Evolutionary conservation across 2,888 invertebrate species (phyloP), one percentile per base, ranked within the genome.

Genomic region (Latrodectus hesperus): DNA sequence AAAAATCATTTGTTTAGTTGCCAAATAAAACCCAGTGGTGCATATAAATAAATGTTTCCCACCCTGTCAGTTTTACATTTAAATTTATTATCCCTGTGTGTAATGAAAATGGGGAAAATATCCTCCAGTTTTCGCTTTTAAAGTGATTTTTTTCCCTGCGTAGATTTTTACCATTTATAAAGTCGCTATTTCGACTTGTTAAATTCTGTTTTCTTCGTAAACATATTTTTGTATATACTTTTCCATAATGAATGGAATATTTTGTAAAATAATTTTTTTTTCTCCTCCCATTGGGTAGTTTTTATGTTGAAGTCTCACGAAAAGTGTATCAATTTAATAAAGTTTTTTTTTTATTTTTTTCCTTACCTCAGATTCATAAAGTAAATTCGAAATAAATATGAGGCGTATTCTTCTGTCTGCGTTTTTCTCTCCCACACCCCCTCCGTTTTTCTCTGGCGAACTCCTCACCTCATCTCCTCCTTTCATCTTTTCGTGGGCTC

Each of bases 311-410:
- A 22, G n/a, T 22, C n/a, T 67, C 9, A 22, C 38, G 38, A 70
- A 70, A 70, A 38, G 38, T 26, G 14, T 26, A 14, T 38, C 70
- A 38, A 72, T 49, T 72, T 72, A 72, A 72, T 72, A 72, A 72
- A 14, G 16, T 6, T 55, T 55, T 16, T 51, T 16, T 11, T 6
- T 55, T 55, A 3, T 51, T 16, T 11, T 22, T 22, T 22, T 22
- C 22, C 1, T n/a, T 49, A 17, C 72, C 72, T 17, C 16, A 51
- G 12, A 72, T 51, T 72, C 53, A 5, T 6, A 53, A 10, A 73
- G 22, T 51, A 51, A 73, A 73, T 73, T 73, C 55, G 16, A 73
- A 72, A 72, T 72, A 72, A 72, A 72, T 72, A n/a, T 72, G 9
- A n/a, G 22, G 72, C 14, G 9, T 72, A 16, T 11, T 72, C 16